These are phyloP conservation scores for Nemopilema nomurai DNA, from an alignment of 30 jellyfish, hydroid and myxozoan species.

Conservation along the genomic window DNA sequence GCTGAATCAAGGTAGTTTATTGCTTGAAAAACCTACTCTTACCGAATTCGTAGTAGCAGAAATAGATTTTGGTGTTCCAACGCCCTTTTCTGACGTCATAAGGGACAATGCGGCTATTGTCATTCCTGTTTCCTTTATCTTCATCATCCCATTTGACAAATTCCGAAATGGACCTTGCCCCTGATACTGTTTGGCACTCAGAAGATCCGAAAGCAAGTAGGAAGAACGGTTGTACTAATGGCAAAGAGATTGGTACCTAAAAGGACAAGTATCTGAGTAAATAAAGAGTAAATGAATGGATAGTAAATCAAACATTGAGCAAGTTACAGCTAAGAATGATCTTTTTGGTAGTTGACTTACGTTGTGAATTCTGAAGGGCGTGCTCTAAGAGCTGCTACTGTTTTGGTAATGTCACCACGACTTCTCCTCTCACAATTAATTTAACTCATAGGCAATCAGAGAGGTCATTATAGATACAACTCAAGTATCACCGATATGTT, in stretches of 20 bases:
- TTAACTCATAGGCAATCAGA: too few relatives aligned
- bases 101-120: conserved; percentile 76
- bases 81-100: conserved; percentile 65
- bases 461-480: too few relatives aligned
- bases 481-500: too few relatives aligned
- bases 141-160: conserved; percentile 93
- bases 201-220: conserved; percentile 80
- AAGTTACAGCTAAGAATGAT: too few relatives aligned
- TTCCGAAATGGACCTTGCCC: conserved; percentile 66
- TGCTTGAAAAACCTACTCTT: neutral
- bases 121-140: conserved; percentile 81
- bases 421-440: too few relatives aligned
- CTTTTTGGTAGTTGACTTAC: too few relatives aligned
- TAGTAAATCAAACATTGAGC: too few relatives aligned
- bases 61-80: conserved; percentile 78
- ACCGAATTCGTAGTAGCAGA: conserved; percentile 83
- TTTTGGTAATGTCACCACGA: too few relatives aligned
- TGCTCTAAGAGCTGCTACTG: too few relatives aligned
- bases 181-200: conserved; percentile 78
- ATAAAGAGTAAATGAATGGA: too few relatives aligned
- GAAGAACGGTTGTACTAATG: conserved; percentile 68
- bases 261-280: neutral
- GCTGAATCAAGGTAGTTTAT: too few relatives aligned
- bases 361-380: too few relatives aligned
- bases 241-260: conserved; percentile 73